A percentile compares a stretch with the other conserved stretches of the same genome.
phyloP scores from a whole-genome alignment of 1,140 invertebrate species.

The Drosophila tropicalis region DNA sequence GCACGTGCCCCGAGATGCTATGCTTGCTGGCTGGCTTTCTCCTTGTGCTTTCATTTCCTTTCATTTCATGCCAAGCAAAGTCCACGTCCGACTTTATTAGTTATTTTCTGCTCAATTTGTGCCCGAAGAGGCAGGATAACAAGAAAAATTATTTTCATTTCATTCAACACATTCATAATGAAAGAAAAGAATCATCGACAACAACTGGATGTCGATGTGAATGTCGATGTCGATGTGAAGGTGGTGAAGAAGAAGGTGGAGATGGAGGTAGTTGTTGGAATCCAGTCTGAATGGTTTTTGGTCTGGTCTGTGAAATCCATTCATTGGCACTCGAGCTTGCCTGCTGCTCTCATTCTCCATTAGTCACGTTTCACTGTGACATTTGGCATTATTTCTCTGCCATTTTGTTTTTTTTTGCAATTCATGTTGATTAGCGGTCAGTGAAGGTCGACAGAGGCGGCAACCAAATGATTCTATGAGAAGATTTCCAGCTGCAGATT shows the following conservation, averaged over 20 bases:
- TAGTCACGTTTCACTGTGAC: constrained; percentile 11
- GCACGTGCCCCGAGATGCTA: constrained; percentile 64
- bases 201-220: constrained; percentile 2
- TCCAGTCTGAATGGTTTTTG: not conserved
- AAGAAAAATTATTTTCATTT: constrained; percentile 83
- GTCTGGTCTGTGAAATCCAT: constrained; percentile 29
- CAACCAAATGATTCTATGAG: not conserved
- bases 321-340: constrained; percentile 52
- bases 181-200: constrained; percentile 17
- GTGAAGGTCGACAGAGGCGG: constrained; percentile 33
- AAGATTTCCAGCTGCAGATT: constrained; percentile 1
- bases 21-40: not conserved
- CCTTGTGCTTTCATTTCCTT: constrained; percentile 35
- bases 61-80: constrained; percentile 64
- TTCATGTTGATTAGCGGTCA: constrained; percentile 46
- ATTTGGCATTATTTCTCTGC: constrained; percentile 4
- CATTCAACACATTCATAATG: constrained; percentile 78
- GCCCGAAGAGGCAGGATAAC: constrained; percentile 75
- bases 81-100: constrained; percentile 81
- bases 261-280: not conserved
- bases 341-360: constrained; percentile 3
- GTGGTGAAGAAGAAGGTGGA: too few relatives aligned
- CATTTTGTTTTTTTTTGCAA: constrained; percentile 46
- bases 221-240: not conserved
- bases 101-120: constrained; percentile 83